Percentiles rank a stretch among this genome's conserved stretches.
Conservation (phyloP, 2,797 vertebrate species). For the Chromobotia macracanthus region DNA sequence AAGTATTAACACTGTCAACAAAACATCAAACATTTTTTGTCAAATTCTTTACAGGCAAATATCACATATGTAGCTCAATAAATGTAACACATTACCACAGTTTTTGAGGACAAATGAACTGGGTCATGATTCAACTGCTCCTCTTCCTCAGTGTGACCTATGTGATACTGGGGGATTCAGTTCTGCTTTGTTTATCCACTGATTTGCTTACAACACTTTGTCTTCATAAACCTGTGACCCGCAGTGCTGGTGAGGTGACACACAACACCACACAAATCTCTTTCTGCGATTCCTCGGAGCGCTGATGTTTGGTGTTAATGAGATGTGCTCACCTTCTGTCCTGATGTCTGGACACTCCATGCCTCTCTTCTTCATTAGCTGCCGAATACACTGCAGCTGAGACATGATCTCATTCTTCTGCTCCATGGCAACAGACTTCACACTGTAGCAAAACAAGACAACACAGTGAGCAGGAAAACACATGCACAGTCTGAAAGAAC, state of each 20-base stretch:
- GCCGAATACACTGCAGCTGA: constrained; percentile 87
- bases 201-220: not conserved
- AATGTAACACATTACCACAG: too few relatives aligned
- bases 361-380: constrained; percentile 90
- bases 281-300: too few relatives aligned
- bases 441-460: constrained; percentile 68
- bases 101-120: too few relatives aligned
- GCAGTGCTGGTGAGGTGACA: not conserved
- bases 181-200: constrained; percentile 5
- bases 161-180: not conserved
- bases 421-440: constrained; percentile 87
- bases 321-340: constrained; percentile 71
- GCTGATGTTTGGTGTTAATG: too few relatives aligned
- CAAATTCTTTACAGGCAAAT: too few relatives aligned
- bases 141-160: not conserved
- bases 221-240: not conserved
- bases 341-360: constrained; percentile 82
- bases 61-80: too few relatives aligned
- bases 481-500: not conserved
- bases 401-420: constrained; percentile 93
- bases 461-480: not conserved
- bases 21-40: too few relatives aligned
- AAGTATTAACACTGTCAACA: too few relatives aligned
- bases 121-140: too few relatives aligned
- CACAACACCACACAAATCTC: too few relatives aligned